phyloP scores from a whole-genome alignment of 2,797 vertebrate genomes.

The Anguilla pacifica region DNA sequence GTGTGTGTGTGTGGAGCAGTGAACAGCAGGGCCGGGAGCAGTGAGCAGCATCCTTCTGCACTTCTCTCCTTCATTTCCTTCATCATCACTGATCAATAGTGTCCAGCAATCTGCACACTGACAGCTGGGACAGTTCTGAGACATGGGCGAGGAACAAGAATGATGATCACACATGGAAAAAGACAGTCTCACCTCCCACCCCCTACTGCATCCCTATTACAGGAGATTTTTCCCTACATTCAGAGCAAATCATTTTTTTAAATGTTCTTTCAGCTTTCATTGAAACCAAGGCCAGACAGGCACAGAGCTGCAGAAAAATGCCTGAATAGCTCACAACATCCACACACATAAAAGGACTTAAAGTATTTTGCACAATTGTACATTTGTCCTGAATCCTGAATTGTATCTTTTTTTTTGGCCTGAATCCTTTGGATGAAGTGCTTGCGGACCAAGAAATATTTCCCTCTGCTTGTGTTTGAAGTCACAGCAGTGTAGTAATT shows the following conservation, averaged over 20 bases:
- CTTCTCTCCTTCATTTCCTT: slow-evolving; percentile 44
- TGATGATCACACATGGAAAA: not conserved
- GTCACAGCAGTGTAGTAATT: not conserved
- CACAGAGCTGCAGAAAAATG: not conserved
- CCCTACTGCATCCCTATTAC: not conserved
- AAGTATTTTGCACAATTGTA: not conserved
- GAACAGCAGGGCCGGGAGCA: not conserved
- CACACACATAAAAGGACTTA: not conserved
- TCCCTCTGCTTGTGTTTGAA: slow-evolving; percentile 3
- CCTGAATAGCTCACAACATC: not conserved
- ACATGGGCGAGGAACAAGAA: not conserved
- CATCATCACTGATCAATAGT: slow-evolving; percentile 60
- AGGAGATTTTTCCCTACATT: not conserved
- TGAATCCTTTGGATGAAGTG: not conserved
- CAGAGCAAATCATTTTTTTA: not conserved
- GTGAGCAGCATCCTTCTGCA: slow-evolving; percentile 10
- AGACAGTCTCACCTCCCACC: not conserved
- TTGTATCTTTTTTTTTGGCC: too few species aligned
- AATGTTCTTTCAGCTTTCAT: slow-evolving; percentile 38
- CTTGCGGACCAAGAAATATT: not conserved
- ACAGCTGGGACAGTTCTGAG: slow-evolving; percentile 47
- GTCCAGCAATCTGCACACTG: slow-evolving; percentile 53
- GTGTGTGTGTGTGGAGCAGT: not conserved
- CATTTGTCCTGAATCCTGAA: not conserved
- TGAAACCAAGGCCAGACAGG: not conserved